Percentiles rank a stretch among this genome's conserved stretches.
phyloP scores from a whole-genome alignment of 2,113 vertebrate genomes.

The Nesogale talazaci region DNA sequence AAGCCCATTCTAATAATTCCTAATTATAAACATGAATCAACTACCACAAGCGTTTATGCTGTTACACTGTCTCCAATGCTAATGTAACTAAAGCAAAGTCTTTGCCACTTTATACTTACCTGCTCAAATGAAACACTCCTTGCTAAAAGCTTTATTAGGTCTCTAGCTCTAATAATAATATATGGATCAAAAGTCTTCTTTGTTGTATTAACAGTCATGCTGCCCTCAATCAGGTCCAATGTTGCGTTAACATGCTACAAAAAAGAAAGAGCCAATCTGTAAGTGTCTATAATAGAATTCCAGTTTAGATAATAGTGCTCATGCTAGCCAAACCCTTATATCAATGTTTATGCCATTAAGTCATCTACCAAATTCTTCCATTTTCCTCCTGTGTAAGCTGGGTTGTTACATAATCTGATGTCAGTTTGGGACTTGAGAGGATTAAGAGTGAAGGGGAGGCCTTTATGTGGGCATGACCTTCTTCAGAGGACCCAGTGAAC shows the following conservation, averaged over 20 bases:
- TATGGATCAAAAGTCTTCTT: slow-evolving; percentile 98
- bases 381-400: no score
- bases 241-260: slow-evolving; percentile 90
- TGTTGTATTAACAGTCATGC: slow-evolving; percentile 94
- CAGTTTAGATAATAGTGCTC: background rate
- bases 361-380: background rate
- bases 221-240: slow-evolving; percentile 97
- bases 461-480: no score
- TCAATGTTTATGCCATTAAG: background rate
- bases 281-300: background rate
- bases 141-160: slow-evolving; percentile 96
- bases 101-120: slow-evolving; percentile 83
- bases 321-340: background rate
- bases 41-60: background rate
- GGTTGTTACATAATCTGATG: no score
- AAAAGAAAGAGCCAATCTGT: slow-evolving; percentile 20
- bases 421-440: no score
- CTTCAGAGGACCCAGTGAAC: no score
- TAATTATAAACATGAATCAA: background rate
- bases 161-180: slow-evolving; percentile 93
- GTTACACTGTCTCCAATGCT: background rate
- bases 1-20: background rate
- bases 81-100: slow-evolving; percentile 12
- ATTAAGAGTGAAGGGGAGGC: no score
- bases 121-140: slow-evolving; percentile 98